Evolutionary conservation across 2,888 invertebrate genomes (phyloP).

Genomic region (Cephus pulcher): DNA sequence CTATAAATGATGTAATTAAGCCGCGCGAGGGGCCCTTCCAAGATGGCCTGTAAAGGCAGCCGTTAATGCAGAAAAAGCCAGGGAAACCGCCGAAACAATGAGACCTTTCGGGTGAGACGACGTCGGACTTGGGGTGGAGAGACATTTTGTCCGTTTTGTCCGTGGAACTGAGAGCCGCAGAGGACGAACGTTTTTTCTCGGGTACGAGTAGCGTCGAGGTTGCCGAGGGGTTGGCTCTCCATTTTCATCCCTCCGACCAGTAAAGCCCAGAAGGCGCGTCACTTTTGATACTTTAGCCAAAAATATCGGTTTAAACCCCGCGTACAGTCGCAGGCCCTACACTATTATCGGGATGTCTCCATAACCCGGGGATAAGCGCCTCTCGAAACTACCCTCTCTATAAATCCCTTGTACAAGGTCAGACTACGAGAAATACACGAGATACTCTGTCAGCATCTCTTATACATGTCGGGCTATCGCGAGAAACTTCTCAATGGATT

Average conservation of each 20-base stretch:
- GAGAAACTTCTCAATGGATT: background rate
- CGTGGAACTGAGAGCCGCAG: conserved; percentile 29
- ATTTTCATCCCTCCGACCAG: background rate
- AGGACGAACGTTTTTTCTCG: conserved; percentile 28
- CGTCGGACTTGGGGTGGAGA: conserved; percentile 17
- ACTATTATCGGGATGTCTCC: background rate
- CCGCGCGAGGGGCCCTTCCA: conserved; percentile 27
- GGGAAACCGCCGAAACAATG: conserved; percentile 47
- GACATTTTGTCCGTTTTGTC: conserved; percentile 29
- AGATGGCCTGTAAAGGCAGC: conserved; percentile 46
- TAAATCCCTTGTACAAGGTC: background rate
- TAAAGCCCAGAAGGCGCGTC: background rate
- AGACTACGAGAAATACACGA: background rate
- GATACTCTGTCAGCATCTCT: background rate
- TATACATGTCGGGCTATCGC: too few relatives aligned
- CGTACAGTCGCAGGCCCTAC: background rate
- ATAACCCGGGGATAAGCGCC: background rate
- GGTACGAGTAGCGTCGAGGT: background rate
- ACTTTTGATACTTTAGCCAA: background rate
- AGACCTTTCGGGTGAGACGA: conserved; percentile 29
- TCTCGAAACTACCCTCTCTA: background rate
- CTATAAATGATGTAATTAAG: conserved; percentile 55
- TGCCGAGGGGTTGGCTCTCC: background rate
- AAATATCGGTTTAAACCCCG: background rate
- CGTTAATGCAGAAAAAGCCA: conserved; percentile 51